These are phyloP conservation scores for Zaprionus taronus DNA, from an alignment of 1,140 invertebrate genomes.

Conservation along the genomic window DNA sequence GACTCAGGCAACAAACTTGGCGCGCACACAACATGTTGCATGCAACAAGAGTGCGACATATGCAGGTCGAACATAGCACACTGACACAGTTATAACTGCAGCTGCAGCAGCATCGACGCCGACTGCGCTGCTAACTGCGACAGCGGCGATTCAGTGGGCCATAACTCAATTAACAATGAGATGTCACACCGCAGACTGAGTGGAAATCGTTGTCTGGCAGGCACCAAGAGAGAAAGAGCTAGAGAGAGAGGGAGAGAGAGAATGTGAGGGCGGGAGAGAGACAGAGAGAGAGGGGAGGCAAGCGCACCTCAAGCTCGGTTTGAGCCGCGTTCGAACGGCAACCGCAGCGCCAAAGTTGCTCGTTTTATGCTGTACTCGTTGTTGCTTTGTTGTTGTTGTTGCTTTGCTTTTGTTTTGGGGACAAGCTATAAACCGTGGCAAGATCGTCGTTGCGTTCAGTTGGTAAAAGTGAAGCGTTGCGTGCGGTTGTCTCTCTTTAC, in stretches of 20 bases:
- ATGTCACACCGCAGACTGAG: conserved; percentile 42
- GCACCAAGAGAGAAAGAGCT: neutral
- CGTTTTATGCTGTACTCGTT: conserved; percentile 24
- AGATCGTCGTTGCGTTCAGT: conserved; percentile 83
- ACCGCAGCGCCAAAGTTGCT: conserved; percentile 36
- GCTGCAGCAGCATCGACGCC: conserved; percentile 1
- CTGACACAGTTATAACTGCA: conserved; percentile 65
- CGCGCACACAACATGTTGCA: conserved; percentile 45
- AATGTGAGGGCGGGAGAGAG: neutral
- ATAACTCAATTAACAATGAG: conserved; percentile 67
- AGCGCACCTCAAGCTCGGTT: conserved; percentile 40
- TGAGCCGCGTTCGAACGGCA: conserved; percentile 60
- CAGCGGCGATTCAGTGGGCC: conserved; percentile 21
- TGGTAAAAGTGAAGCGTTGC: conserved; percentile 84
- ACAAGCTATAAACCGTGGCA: conserved; percentile 83
- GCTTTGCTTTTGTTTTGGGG: conserved; percentile 63
- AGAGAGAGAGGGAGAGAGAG: neutral
- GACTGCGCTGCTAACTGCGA: neutral
- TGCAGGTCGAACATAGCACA: conserved; percentile 54
- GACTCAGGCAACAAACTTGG: conserved; percentile 69
- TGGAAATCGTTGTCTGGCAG: conserved; percentile 36
- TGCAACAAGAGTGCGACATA: conserved; percentile 13
- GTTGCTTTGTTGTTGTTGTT: conserved; percentile 41
- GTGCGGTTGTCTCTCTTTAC: conserved; percentile 69
- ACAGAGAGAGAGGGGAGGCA: neutral